Base-by-base conservation (phyloP, 1,140 invertebrate species). In the Drosophila mojavensis region DNA sequence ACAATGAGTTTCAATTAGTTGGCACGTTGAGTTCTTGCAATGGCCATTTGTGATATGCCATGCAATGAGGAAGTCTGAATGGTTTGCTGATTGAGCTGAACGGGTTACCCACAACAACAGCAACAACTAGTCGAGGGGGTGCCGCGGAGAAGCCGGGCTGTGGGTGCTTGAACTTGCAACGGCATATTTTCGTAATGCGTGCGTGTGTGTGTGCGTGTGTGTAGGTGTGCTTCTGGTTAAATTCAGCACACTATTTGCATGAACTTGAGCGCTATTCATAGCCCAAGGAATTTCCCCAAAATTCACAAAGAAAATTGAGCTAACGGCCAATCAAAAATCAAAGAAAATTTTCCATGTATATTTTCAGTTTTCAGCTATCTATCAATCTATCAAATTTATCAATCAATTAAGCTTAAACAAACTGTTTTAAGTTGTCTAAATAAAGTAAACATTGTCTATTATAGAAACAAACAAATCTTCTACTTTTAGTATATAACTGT, bases 1-100 rank as follows among this genome's bases (percentile, higher is more conserved):
- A 86, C 83, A 86, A 86, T 86, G 73, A 88, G 83, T 83, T 86
- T 86, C 79, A 86, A 86, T 86, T 86, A 86, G 83, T 73, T 77
- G 78, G 71, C 74, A 70, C 56, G 60, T 63, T 69, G 81, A 69
- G 84, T 84, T 84, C 75, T 11, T 10, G 71, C 45, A 80, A 62
- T 75, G 48, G 53, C 48, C 54, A 60, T 59, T 60, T 58, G 53
- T 75, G 24, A 58, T 69, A 66, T 54, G 67, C 41, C 48, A 17
- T 15, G 72, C 76, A 79, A 86, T 77, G 73, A 88, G 83, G 79
- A 86, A 86, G 79, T 88, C 51, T 77, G 79, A 88, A 86, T 86
- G 73, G 72, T 41, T 71, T 68, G 69, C 79, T 86, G 83, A 86
- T 86, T 86, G 83, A 79, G 73, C 68, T 62, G 70, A 75, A 70